phyloP scores from a whole-genome alignment of 2,797 vertebrate species.

The Cyprinella venusta region DNA sequence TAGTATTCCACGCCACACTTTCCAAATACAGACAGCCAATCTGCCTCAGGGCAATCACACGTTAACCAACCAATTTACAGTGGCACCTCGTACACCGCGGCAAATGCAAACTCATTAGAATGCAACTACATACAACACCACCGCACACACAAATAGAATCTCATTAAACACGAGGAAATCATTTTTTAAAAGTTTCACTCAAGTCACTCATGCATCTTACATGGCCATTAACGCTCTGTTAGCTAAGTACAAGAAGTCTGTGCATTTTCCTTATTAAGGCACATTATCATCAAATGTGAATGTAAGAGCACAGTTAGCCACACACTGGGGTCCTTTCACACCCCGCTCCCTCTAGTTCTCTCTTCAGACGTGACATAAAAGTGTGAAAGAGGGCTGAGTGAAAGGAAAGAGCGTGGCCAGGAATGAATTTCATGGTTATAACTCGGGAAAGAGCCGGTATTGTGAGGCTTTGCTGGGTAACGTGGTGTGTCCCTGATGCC shows the following conservation, averaged over 20 bases:
- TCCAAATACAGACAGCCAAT: slow-evolving; percentile 44
- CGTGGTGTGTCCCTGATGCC: slow-evolving; percentile 9
- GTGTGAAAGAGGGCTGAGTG: slow-evolving; percentile 30
- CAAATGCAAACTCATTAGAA: slow-evolving; percentile 43
- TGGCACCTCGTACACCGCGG: slow-evolving; percentile 20
- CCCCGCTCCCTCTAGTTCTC: not conserved
- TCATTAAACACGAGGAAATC: slow-evolving; percentile 38
- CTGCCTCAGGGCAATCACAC: slow-evolving; percentile 49
- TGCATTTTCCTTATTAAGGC: slow-evolving; percentile 41
- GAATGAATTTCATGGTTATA: slow-evolving; percentile 43
- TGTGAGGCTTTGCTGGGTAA: slow-evolving; percentile 31
- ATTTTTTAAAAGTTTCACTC: slow-evolving; percentile 23
- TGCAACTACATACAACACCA: slow-evolving; percentile 25
- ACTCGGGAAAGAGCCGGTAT: slow-evolving; percentile 32
- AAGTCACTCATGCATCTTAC: slow-evolving; percentile 51
- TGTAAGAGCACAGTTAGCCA: slow-evolving; percentile 28
- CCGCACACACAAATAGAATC: slow-evolving; percentile 4
- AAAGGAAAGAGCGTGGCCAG: slow-evolving; percentile 26
- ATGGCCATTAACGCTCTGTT: slow-evolving; percentile 40
- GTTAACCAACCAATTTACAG: slow-evolving; percentile 53
- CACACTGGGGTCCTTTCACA: slow-evolving; percentile 23
- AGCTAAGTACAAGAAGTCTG: slow-evolving; percentile 47
- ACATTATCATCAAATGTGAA: slow-evolving; percentile 46
- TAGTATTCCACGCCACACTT: slow-evolving; percentile 47
- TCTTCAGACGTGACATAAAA: slow-evolving; percentile 24